A percentile compares a stretch with the other conserved stretches of the same genome.
phyloP scores from a whole-genome alignment of 2,113 vertebrate genomes.

The Ursus arctos region DNA sequence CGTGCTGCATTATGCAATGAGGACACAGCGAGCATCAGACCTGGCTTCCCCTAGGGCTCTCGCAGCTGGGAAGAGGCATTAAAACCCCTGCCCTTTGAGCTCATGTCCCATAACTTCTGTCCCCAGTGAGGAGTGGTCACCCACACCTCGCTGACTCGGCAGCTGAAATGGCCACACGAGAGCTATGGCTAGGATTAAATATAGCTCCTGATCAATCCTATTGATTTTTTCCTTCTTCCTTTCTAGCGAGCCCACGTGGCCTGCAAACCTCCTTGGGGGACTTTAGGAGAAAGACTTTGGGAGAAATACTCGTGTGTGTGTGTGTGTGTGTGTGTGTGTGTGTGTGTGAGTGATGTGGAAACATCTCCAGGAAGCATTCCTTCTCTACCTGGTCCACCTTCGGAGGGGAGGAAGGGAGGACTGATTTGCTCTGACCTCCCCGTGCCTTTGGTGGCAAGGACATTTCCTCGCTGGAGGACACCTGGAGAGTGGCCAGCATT shows the following conservation, averaged over 20 bases:
- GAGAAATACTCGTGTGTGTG: neutral
- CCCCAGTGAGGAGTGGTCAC: constrained; percentile 74
- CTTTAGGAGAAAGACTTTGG: neutral
- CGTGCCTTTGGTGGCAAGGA: constrained; percentile 80
- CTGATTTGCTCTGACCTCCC: constrained; percentile 86
- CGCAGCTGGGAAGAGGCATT: neutral
- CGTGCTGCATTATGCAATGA: neutral
- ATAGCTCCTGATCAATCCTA: constrained; percentile 76
- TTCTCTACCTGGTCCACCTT: constrained; percentile 78
- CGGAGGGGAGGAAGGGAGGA: constrained; percentile 80
- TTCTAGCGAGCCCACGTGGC: constrained; percentile 53
- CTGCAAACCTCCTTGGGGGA: constrained; percentile 48
- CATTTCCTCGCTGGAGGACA: constrained; percentile 76
- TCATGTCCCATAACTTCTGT: neutral
- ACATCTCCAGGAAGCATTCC: constrained; percentile 71
- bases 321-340: neutral
- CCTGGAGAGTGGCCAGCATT: constrained; percentile 76
- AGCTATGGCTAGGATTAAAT: constrained; percentile 77
- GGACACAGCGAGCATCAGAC: rapidly evolving
- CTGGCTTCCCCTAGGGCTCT: neutral
- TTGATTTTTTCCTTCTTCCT: constrained; percentile 72
- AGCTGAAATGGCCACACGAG: constrained; percentile 73
- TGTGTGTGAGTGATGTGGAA: constrained; percentile 41
- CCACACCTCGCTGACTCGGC: neutral
- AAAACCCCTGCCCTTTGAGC: neutral